phyloP scores from a whole-genome alignment of 2,888 invertebrate species.

The Choristoneura rosaceana region DNA sequence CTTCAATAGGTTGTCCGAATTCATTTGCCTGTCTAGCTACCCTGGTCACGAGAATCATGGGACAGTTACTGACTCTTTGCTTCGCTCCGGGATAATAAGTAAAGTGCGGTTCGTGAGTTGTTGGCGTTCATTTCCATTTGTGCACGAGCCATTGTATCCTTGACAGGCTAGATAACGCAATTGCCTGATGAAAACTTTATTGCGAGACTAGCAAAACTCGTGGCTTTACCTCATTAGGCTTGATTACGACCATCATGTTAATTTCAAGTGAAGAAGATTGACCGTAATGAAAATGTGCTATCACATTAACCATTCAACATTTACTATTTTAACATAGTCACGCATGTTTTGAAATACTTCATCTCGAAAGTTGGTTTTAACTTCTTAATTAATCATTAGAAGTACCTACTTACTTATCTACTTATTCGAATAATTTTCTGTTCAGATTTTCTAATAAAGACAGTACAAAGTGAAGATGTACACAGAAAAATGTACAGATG shows the following conservation, averaged over 20 bases:
- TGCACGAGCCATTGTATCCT: slow-evolving; percentile 49
- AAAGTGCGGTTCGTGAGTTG: slow-evolving; percentile 62
- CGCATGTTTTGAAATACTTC: slow-evolving; percentile 22
- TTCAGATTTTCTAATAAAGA: neutral
- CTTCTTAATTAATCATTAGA: neutral
- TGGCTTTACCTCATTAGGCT: slow-evolving; percentile 36
- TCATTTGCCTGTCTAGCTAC: slow-evolving; percentile 49
- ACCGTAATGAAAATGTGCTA: slow-evolving; percentile 11
- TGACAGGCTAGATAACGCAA: slow-evolving; percentile 43
- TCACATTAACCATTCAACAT: slow-evolving; percentile 3
- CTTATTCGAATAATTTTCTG: neutral
- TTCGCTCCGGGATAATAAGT: slow-evolving; percentile 59
- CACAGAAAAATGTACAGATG: slow-evolving; percentile 7
- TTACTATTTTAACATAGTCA: slow-evolving; percentile 7
- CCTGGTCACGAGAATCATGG: slow-evolving; percentile 52
- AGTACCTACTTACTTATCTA: neutral
- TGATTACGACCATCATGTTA: slow-evolving; percentile 25
- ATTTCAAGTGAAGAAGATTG: slow-evolving; percentile 13
- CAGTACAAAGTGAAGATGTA: slow-evolving; percentile 5
- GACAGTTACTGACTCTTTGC: slow-evolving; percentile 56
- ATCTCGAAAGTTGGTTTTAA: slow-evolving; percentile 14
- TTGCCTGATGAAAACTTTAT: slow-evolving; percentile 44
- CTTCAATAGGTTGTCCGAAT: slow-evolving; percentile 38
- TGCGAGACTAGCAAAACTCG: slow-evolving; percentile 25
- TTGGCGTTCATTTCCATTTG: slow-evolving; percentile 60